Evolutionary conservation across 2,797 vertebrate genomes (phyloP).

Genomic region (Champsocephalus esox): DNA sequence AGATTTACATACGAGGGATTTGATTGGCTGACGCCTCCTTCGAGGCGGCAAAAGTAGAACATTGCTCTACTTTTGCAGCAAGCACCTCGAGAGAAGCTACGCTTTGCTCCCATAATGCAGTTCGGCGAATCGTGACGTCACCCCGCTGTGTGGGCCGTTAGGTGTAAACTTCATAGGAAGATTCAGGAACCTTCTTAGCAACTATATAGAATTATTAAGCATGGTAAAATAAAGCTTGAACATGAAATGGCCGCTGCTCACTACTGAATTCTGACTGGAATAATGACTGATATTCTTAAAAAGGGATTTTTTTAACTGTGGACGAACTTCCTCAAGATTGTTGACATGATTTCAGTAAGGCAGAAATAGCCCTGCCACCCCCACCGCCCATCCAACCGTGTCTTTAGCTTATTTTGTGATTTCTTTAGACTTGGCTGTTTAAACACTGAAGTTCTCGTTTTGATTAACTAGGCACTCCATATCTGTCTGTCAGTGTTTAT

Average conservation of each 20-base stretch:
- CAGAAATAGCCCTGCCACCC: too few relatives aligned
- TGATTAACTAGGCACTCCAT: background rate
- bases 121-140: too few relatives aligned
- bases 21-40: too few relatives aligned
- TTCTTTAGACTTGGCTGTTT: slow-evolving; percentile 2
- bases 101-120: too few relatives aligned
- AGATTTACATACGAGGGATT: too few relatives aligned
- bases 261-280: slow-evolving; percentile 1
- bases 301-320: background rate
- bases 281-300: background rate
- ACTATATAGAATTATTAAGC: slow-evolving; percentile 1
- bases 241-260: background rate
- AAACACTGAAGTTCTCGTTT: too few relatives aligned
- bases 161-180: background rate
- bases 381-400: background rate
- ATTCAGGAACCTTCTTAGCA: background rate
- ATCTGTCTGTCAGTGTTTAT: background rate
- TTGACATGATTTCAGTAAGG: too few relatives aligned
- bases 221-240: background rate
- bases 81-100: too few relatives aligned
- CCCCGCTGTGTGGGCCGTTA: too few relatives aligned
- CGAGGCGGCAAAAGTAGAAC: too few relatives aligned
- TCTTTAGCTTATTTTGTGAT: background rate
- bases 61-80: too few relatives aligned
- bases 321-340: background rate